These are phyloP conservation scores for Ammospiza nelsoni DNA, from an alignment of 2,113 vertebrate genomes.

Conservation along the genomic window DNA sequence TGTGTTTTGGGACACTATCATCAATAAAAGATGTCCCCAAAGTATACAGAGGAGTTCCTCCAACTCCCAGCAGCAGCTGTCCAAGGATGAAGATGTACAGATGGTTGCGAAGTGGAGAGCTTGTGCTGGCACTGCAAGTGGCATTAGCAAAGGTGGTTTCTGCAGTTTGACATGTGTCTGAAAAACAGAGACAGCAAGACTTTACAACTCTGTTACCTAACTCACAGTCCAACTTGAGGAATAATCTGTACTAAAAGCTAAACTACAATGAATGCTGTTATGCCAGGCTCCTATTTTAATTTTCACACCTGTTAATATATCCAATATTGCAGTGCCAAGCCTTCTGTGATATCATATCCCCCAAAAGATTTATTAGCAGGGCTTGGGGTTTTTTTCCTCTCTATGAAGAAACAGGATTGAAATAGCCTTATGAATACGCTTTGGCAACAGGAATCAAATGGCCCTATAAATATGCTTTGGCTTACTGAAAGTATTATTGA, in stretches of 20 bases:
- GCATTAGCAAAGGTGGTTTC: neutral
- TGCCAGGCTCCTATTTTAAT: neutral
- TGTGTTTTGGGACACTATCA: slow-evolving; percentile 79
- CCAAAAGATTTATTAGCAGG: neutral
- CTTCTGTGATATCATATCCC: neutral
- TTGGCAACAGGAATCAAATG: neutral
- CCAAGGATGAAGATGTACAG: slow-evolving; percentile 80
- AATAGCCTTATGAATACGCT: neutral
- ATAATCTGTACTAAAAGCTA: neutral
- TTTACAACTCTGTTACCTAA: neutral
- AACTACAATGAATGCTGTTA: neutral
- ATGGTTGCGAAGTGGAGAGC: slow-evolving; percentile 66
- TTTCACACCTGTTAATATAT: neutral
- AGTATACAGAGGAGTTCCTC: slow-evolving; percentile 82
- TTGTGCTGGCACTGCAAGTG: slow-evolving; percentile 30
- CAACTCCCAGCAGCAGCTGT: slow-evolving; percentile 78
- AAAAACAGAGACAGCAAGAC: neutral
- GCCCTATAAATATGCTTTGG: neutral
- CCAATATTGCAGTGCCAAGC: neutral
- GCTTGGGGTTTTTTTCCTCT: neutral
- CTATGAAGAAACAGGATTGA: neutral
- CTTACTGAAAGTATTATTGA: neutral
- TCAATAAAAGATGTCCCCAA: slow-evolving; percentile 83
- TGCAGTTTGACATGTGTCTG: slow-evolving; percentile 69
- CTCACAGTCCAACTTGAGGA: neutral